Conservation (phyloP, 2,888 invertebrate species). For the Heterodera filipjevi region DNA sequence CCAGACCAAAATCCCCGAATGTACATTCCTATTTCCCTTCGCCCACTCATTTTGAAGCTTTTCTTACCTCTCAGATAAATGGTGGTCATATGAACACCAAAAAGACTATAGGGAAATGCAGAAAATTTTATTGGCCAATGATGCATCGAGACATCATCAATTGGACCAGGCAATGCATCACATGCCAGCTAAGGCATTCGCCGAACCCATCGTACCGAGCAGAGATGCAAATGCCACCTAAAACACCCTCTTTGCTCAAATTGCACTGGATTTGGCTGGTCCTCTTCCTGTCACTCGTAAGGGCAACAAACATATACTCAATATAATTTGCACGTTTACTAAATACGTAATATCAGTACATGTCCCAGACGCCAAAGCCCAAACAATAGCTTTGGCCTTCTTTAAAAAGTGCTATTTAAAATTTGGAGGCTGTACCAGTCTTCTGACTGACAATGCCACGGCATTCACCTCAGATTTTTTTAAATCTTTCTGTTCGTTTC, state of each 20-base stretch:
- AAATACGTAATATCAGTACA: constrained; percentile 51
- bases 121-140: constrained; percentile 32
- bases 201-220: background rate
- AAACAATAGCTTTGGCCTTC: constrained; percentile 56
- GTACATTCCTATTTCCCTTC: background rate
- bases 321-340: constrained; percentile 34
- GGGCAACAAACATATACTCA: constrained; percentile 29
- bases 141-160: constrained; percentile 30
- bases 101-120: constrained; percentile 32
- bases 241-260: background rate
- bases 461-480: constrained; percentile 38
- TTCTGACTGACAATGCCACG: constrained; percentile 52
- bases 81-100: constrained; percentile 43
- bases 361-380: constrained; percentile 59
- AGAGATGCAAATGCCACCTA: background rate
- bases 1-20: constrained; percentile 5
- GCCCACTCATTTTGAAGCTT: constrained; percentile 26
- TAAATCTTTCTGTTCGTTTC: constrained; percentile 34
- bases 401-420: constrained; percentile 41
- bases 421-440: constrained; percentile 43
- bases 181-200: constrained; percentile 35
- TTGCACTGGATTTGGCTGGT: constrained; percentile 37
- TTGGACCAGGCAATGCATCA: constrained; percentile 15
- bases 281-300: constrained; percentile 11
- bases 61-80: constrained; percentile 32